Base-by-base conservation (phyloP, 2,797 vertebrate genomes). In the Pogoniulus pusillus region DNA sequence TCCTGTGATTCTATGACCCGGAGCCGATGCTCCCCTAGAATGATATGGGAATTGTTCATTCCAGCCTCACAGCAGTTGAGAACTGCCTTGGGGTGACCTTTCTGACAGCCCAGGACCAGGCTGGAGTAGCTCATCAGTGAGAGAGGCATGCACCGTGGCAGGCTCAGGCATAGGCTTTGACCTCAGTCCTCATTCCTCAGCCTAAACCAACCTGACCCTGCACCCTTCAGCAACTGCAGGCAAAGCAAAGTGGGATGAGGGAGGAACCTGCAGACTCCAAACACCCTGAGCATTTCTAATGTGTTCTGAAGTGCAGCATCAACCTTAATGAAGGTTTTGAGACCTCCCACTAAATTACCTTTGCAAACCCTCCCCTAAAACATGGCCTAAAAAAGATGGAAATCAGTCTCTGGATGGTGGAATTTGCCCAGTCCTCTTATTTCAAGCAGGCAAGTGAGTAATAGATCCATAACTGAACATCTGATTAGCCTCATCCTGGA, bases 401-500 rank as follows among this genome's bases (percentile, higher is more conserved):
- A 95, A 85, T 83, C 80, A 89, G 29, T 85, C 64, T 69, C 69
- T 37, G 39, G 65, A 53, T 73, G 60, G 87, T 68, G 64, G 68
- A 84, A 90, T 87, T 90, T 73, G 14, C 87, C 79, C 0, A 0
- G 43, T 90, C 71, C 75, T 89, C 43, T 66, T 93, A 83, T 94
- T 90, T 91, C 90, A 93, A 45, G 82, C 89, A 95, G 90, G 93
- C 95, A 96, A 97, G 94, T 95, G 91, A 94, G 93, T 98, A 98
- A 98, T 98, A 96, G 95, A 96, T 97, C 96, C 90, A 96, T 97
- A 97, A 98, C 96, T 72, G 94, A 96, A 96, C 96, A 97, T 97
- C 97, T 98, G 98, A 98, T 98, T 98, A 98, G 97, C 94, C 96
- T 96, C 95, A 96, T 98, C 97, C 97, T 96, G 90, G 92, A 95